Evolutionary conservation across 2,797 vertebrate species (phyloP), one percentile per base, ranked within the genome.

Genomic region (Aselliscus stoliczkanus): DNA sequence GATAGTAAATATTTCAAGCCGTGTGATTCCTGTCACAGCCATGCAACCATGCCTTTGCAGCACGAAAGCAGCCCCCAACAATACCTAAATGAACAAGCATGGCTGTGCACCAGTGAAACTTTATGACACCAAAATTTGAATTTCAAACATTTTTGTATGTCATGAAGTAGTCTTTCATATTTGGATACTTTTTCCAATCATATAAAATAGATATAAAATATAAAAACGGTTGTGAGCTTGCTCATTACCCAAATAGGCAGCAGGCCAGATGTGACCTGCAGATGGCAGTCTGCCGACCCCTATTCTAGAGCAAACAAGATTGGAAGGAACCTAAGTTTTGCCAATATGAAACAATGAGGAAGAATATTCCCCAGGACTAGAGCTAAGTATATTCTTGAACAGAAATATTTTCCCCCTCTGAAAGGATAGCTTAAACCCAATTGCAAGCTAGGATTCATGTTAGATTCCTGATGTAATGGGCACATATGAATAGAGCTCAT

Each of bases 381-480:
- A 12, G 31, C 83, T 44, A 65, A 94, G 80, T 44, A 90, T 20
- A 75, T 54, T 94, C 72, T 90, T 75, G 31, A 84, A 83, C 72
- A 85, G 21, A 77, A 65, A 39, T 2, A 0, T 50, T 69, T 44
- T 88, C 52, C 42, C 42, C 9, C 9, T 50, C 27, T n/a, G 56
- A 79, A 65, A 83, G 20, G 17, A 15, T 75, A 42, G 50, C 84
- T 54, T 82, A 31, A 25, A 9, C 72, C 44, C 37, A 54, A 65
- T 70, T 27, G 2, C 9, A 81, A 29, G 67, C 29, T 67, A 42
- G 81, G 34, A 52, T 92, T 94, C 27, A 52, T 81, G n/a, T 82
- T 58, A 80, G 82, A 90, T 54, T 15, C 14, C 34, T 50, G 11
- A n/a, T 72, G 75, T 93, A 29, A 14, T 44, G 52, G 34, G 54